Evolutionary conservation across 35 echinoderm and acorn worm genomes (phyloP), one percentile per base, ranked within the genome.

Genomic region (Patiria miniata): DNA sequence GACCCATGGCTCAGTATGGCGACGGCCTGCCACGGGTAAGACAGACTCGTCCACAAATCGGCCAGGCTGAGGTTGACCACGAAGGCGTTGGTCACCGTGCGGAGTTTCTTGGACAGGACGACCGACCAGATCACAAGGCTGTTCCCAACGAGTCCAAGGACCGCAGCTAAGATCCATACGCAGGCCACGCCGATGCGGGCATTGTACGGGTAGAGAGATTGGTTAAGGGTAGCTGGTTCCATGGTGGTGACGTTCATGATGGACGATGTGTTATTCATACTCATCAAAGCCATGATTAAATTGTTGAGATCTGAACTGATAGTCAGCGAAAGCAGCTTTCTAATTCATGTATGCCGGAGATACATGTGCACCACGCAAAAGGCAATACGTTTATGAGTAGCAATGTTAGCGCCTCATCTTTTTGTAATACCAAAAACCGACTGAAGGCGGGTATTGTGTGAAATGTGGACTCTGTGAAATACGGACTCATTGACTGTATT

Each of bases 11-110:
- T 87, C 1, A 92, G 42, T 29, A 92, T 51, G n/a, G 84, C 76
- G 15, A 92, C 65, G 0, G 57, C 50, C 52, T 83, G 86, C 85
- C 78, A 87, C 9, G 90, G 90, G 14, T 87, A 73, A 29, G 65
- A 73, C 7, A 85, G 65, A 73, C 65, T 80, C 2, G 81, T 84
- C 18, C 69, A 52, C 23, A 90, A 78, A 60, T 90, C 88, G 55
- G 88, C 61, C 38, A 90, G 44, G 30, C 80, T 84, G n/a, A 90
- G 68, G 40, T 79, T 90, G n/a, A 84, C 88, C 88, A 90, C 88
- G 65, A 90, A 90, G 12, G 61, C 88, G 65, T 90, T 90, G 42
- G 81, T 90, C n/a, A 69, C 52, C 5, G 81, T 83, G 80, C 81
- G 80, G 22, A 90, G 88, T 33, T 53, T 77, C 47, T 84, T 90